A percentile compares a stretch with the other conserved stretches of the same genome.
These are phyloP conservation scores for Phortica variegata DNA, from an alignment of 1,140 invertebrate species.

Conservation along the genomic window DNA sequence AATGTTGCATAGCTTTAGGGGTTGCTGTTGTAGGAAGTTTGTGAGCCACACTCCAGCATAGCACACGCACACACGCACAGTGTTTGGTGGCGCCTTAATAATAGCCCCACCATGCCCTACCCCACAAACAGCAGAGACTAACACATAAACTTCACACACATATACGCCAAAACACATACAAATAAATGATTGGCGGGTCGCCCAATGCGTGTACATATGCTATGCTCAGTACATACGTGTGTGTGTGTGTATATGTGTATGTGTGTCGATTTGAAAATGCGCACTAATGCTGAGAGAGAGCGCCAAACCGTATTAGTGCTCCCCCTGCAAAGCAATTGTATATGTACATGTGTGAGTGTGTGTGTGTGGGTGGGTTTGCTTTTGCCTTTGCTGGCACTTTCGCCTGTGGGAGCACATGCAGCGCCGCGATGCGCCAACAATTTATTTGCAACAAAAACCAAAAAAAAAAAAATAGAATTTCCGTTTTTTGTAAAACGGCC, in stretches of 20 bases:
- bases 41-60: slow-evolving; percentile 1
- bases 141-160: neutral
- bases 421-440: slow-evolving; percentile 21
- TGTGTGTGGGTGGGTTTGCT: slow-evolving; percentile 12
- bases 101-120: too few species aligned
- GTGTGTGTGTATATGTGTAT: slow-evolving; percentile 9
- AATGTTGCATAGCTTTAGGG: slow-evolving; percentile 5
- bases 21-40: too few species aligned
- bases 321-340: slow-evolving; percentile 15
- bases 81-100: too few species aligned
- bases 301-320: slow-evolving; percentile 4
- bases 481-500: slow-evolving; percentile 30
- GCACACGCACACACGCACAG: slow-evolving; percentile 3
- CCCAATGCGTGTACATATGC: slow-evolving; percentile 6
- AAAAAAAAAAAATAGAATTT: too few species aligned
- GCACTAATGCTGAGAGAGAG: slow-evolving; percentile 45
- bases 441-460: slow-evolving; percentile 50
- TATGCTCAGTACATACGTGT: slow-evolving; percentile 8
- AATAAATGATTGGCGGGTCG: slow-evolving; percentile 20
- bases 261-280: slow-evolving; percentile 50
- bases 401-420: slow-evolving; percentile 29
- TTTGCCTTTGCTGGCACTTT: slow-evolving; percentile 6
- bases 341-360: too few species aligned
- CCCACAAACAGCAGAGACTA: neutral
- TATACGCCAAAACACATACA: slow-evolving; percentile 1